Base-by-base conservation (phyloP, 2,888 invertebrate species). In the Lysandra bellargus region DNA sequence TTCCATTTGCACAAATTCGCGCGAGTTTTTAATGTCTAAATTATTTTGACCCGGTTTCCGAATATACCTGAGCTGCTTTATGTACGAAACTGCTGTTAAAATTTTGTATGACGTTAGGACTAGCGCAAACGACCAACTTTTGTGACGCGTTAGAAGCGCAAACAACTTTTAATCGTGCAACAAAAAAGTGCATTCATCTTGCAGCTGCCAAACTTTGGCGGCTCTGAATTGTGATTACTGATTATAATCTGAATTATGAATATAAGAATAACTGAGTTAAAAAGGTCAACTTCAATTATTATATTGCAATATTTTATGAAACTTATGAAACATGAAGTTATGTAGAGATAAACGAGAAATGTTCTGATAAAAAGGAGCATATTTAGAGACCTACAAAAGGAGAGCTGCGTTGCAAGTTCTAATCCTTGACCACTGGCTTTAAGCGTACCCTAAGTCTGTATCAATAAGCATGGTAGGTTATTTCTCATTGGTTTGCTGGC, bases 41-140 rank as follows among this genome's bases (percentile, higher is more conserved):
- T 76, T 76, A 76, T 76, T 76, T 76, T 76, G 76, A 76, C 76
- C 76, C 53, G 53, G 33, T 44, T 69, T 44, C 44, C 74, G 44
- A 74, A 23, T n/a, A 23, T 44, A 17, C 44, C 74, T 49, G 49
- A 49, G 49, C 49, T n/a, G 44, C 44, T 74, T 74, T 74, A 74
- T 74, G 44, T 44, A n/a, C 44, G 44, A 23, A 74, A 74, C 74
- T n/a, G 40, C 40, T 9, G 44, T 74, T 44, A 74, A 74, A 44
- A 74, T 44, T 44, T 74, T 69, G 33, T 69, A 14, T 33, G 69
- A 69, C 69, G 69, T 14, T 33, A 69, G 69, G 69, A 69, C 33
- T 23, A 9, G 33, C 69, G 33, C 33, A 69, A 64, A 14, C 69
- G 37, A 72, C 30, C 30, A 40, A 73, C 74, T 74, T 74, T 74